Base-by-base conservation (phyloP, 2,113 vertebrate genomes). In the Bambusicola thoracicus region DNA sequence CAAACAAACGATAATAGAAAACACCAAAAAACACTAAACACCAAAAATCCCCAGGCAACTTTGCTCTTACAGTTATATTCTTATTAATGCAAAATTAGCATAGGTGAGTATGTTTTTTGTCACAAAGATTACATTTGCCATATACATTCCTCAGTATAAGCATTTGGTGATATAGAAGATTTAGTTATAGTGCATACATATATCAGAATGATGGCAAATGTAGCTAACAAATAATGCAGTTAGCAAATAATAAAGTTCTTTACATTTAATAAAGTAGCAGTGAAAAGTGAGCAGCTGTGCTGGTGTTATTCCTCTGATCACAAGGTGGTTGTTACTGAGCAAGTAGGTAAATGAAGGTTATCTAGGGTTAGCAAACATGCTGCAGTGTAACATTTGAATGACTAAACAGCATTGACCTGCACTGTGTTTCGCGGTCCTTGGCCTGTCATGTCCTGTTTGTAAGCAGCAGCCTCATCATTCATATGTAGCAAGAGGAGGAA, bases 291-390 rank as follows among this genome's bases (percentile, higher is more conserved):
- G 92, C 94, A 92, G 36, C 68, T 61, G 56, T 73, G 46, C 77
- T 89, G 73, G 89, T 78, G 15, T 80, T 92, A 78, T 17, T 85
- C 59, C 92, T 96, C 91, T 95, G 67, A 38, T 65, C 44, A 83
- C 89, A 69, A 95, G 25, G 56, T 44, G 14, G 51, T 81, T 76
- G 82, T 85, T 73, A 67, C 7, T 22, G 61, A 82, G 93, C 95
- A 92, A 93, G 74, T 95, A 92, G 77, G 41, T 96, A 73, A 70
- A 78, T 94, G 95, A 93, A 94, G 81, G 59, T 96, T 89, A 80
- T 68, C 76, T 92, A 76, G 93, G 24, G 55, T 78, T 62, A 83
- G 65, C 66, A 82, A 51, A 73, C 0, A 1, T 75, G 69, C 81
- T 77, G 90, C 58, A 67, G 32, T 84, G 91, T 70, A 92, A 70